phyloP scores from a whole-genome alignment of 2,888 invertebrate genomes.

The Dasypolia templi region DNA sequence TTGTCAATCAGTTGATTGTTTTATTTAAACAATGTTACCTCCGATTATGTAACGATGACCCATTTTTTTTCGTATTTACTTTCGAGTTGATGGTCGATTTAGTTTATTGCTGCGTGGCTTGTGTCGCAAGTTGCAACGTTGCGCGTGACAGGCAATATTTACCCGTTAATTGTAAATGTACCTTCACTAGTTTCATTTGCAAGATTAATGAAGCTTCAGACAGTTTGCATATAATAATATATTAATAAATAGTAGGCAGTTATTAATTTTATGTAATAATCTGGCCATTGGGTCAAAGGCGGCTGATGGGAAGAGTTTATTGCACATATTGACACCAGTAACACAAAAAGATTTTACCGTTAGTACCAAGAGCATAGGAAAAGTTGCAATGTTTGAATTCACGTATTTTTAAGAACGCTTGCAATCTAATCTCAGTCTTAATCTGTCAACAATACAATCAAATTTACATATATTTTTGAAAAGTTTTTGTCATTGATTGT shows the following conservation, averaged over 20 bases:
- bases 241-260: background rate
- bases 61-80: slow-evolving; percentile 18
- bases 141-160: slow-evolving; percentile 44
- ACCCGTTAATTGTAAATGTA: slow-evolving; percentile 38
- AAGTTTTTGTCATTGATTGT: too few relatives aligned
- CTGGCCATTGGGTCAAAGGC: slow-evolving; percentile 21
- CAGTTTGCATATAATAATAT: slow-evolving; percentile 2
- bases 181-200: slow-evolving; percentile 34
- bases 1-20: slow-evolving; percentile 37
- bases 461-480: too few relatives aligned
- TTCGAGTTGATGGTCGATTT: slow-evolving; percentile 45
- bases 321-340: slow-evolving; percentile 1
- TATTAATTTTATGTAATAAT: slow-evolving; percentile 27
- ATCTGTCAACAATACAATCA: too few relatives aligned
- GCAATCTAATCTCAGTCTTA: too few relatives aligned
- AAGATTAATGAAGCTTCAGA: slow-evolving; percentile 30
- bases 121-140: slow-evolving; percentile 51
- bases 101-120: slow-evolving; percentile 30
- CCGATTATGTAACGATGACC: slow-evolving; percentile 19
- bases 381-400: too few relatives aligned
- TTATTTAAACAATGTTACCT: slow-evolving; percentile 1
- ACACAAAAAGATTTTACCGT: slow-evolving; percentile 8
- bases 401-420: too few relatives aligned
- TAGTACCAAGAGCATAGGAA: background rate
- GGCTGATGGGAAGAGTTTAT: background rate